These are phyloP conservation scores for Abrostola triplasia DNA, from an alignment of 2,888 invertebrate species.

Conservation along the genomic window DNA sequence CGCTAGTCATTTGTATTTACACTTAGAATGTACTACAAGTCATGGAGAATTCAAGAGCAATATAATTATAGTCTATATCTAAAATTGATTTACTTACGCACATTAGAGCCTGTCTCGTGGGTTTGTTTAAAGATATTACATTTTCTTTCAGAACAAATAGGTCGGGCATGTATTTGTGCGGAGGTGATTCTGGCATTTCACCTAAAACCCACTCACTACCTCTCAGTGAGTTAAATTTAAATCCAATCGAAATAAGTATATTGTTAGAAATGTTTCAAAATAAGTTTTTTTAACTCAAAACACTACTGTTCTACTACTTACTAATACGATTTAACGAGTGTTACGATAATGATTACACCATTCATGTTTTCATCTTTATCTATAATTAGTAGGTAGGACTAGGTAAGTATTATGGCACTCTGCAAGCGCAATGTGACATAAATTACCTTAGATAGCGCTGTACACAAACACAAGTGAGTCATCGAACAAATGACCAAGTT, in stretches of 20 bases:
- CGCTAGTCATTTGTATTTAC: no score
- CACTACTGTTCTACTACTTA: not conserved
- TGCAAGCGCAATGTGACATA: constrained; percentile 49
- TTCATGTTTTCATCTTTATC: constrained; percentile 47
- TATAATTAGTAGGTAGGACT: constrained; percentile 44
- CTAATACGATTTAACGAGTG: constrained; percentile 9
- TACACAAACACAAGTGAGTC: constrained; percentile 40
- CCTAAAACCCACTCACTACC: no score
- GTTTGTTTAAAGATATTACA: not conserved
- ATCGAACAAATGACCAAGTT: constrained; percentile 43
- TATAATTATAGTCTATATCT: no score
- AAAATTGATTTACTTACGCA: no score
- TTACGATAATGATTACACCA: constrained; percentile 30
- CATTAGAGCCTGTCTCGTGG: not conserved
- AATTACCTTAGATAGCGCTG: constrained; percentile 46
- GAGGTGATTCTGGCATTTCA: no score
- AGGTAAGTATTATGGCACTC: constrained; percentile 41
- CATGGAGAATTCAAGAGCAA: no score
- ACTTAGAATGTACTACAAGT: no score
- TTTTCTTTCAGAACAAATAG: not conserved
- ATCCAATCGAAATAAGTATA: no score
- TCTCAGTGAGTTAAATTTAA: no score
- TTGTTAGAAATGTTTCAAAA: no score
- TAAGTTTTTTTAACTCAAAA: not conserved
- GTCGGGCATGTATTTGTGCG: not conserved